Evolutionary conservation across 1,140 invertebrate genomes (phyloP).

Genomic region (Meloidogyne exigua): DNA sequence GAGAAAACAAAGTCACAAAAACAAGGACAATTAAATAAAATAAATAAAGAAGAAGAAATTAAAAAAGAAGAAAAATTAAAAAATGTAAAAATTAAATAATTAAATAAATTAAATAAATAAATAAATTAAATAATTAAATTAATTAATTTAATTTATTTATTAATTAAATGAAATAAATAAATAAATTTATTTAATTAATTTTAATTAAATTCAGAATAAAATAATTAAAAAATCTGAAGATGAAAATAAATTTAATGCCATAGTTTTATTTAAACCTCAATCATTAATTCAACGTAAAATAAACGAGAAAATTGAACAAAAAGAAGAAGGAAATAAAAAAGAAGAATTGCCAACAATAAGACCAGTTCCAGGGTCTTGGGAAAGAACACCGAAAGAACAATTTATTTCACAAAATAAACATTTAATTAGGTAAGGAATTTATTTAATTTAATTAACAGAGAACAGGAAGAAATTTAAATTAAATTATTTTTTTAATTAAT

Average conservation of each 20-base stretch:
- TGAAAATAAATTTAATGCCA: constrained; percentile 48
- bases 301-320: not conserved
- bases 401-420: constrained; percentile 43
- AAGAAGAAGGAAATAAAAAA: too few relatives aligned
- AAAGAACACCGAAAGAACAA: constrained; percentile 24
- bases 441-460: not conserved
- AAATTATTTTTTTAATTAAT: too few relatives aligned
- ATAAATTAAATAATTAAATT: constrained; percentile 22
- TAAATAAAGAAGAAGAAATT: too few relatives aligned
- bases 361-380: constrained; percentile 41
- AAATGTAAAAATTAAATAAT: not conserved
- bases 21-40: too few relatives aligned
- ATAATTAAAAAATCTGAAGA: constrained; percentile 19
- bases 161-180: not conserved
- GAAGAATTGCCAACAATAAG: too few relatives aligned
- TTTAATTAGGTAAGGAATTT: constrained; percentile 30
- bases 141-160: too few relatives aligned
- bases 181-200: not conserved
- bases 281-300: constrained; percentile 20
- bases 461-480: too few relatives aligned
- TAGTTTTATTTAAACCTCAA: constrained; percentile 28
- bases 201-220: constrained; percentile 7
- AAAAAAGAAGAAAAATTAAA: not conserved
- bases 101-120: constrained; percentile 31
- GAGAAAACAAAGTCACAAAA: too few relatives aligned